Percentiles rank a stretch among this genome's conserved stretches.
These are phyloP conservation scores for Pelobates fuscus DNA, from an alignment of 2,113 vertebrate genomes.

Conservation along the genomic window DNA sequence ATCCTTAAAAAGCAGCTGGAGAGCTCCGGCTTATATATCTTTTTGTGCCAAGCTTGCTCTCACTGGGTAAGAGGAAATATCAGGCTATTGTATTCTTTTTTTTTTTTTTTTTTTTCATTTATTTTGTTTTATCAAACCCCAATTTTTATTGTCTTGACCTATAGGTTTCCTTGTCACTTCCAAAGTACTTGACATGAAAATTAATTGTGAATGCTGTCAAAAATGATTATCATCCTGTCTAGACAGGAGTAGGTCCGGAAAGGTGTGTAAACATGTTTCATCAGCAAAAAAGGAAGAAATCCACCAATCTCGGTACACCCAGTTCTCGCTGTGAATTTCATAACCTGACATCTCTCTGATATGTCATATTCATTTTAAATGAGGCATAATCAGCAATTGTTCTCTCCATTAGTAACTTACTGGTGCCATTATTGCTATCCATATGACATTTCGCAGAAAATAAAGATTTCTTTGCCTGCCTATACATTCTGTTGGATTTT, in stretches of 20 bases:
- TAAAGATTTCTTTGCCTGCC: no score
- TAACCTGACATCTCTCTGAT: neutral
- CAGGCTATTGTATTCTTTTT: neutral
- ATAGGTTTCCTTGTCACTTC: constrained; percentile 6
- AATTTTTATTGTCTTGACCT: constrained; percentile 10
- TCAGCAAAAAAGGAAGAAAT: constrained; percentile 11
- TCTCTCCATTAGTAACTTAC: no score
- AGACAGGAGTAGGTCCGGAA: constrained; percentile 13
- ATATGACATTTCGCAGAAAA: no score
- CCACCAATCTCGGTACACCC: neutral
- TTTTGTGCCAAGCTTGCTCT: no score
- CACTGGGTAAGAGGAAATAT: no score
- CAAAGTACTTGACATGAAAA: constrained; percentile 9
- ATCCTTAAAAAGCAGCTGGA: no score
- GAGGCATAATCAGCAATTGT: neutral
- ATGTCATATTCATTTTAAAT: neutral
- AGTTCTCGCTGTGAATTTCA: neutral
- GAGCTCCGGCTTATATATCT: no score
- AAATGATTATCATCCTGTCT: constrained; percentile 31
- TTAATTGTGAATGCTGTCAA: constrained; percentile 31
- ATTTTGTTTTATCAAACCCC: constrained; percentile 13
- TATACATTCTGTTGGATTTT: no score
- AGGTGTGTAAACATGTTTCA: constrained; percentile 6
- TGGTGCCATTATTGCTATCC: no score
- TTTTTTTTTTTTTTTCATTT: neutral